Conservation (phyloP, 2,888 invertebrate genomes). For the Phoronis australis region DNA sequence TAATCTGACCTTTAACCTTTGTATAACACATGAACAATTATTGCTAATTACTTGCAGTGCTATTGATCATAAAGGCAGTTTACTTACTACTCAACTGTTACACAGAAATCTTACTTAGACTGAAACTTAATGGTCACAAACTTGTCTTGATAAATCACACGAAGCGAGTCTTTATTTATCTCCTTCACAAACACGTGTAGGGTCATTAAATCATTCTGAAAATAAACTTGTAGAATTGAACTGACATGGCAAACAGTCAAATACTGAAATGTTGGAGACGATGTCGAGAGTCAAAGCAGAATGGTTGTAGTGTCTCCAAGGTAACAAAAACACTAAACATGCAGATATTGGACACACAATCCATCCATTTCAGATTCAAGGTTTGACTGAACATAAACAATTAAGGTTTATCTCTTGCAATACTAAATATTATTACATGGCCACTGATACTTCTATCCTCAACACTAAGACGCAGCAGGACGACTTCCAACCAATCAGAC, state of each 20-base stretch:
- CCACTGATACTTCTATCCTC: too few species aligned
- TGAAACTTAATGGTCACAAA: slow-evolving; percentile 32
- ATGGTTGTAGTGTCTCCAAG: too few species aligned
- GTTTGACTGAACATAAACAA: background rate
- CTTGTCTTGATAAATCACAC: slow-evolving; percentile 26
- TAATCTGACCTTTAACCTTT: too few species aligned
- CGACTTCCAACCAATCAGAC: too few species aligned
- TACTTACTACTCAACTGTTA: too few species aligned
- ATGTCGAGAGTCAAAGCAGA: background rate
- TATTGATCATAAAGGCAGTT: too few species aligned
- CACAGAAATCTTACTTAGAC: slow-evolving; percentile 37
- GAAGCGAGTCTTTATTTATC: slow-evolving; percentile 32
- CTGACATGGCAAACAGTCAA: background rate
- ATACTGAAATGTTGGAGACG: background rate
- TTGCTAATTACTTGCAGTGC: too few species aligned
- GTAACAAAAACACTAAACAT: slow-evolving; percentile 1
- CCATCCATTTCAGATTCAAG: background rate
- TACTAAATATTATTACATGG: too few species aligned
- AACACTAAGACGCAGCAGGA: too few species aligned
- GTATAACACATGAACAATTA: too few species aligned
- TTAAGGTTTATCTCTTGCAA: too few species aligned
- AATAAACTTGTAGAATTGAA: background rate
- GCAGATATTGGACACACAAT: background rate
- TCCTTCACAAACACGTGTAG: slow-evolving; percentile 39
- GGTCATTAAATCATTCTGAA: slow-evolving; percentile 28